Base-by-base conservation (phyloP, 2,797 vertebrate genomes). In the Champsocephalus gunnari region DNA sequence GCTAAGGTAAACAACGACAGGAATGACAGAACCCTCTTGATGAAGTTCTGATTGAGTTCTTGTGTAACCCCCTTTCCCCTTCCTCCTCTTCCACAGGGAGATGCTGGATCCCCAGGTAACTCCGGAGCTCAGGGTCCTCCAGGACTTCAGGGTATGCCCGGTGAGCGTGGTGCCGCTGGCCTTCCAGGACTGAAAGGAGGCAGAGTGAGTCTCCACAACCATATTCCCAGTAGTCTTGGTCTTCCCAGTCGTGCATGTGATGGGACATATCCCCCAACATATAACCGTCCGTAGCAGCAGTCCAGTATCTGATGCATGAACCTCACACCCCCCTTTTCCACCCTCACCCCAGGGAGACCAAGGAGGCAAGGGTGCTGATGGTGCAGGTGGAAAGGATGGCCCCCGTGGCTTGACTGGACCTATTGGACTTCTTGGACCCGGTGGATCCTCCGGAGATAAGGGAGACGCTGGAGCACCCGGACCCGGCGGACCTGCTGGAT, bases 111-210 rank as follows among this genome's bases (percentile, higher is more conserved):
- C 61, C 74, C 96, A 5, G 98, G 98, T 89, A 61, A 94, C 67
- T 94, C 97, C 0, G 98, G 98, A n/a, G 92, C 78, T 84, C 96
- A 97, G 81, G 98, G 98, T 3, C 85, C 97, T 80, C 96, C 98
- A 21, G 98, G 98, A 88, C 96, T 99, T 87, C 98, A 99, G 93
- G 98, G 98, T 72, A 99, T 99, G 98, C 98, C 98, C 43, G 98
- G 98, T 80, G 98, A 99, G 77, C 97, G 98, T 9, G 98, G 98
- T 85, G 88, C 98, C 73, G 95, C 93, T 81, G 98, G 98, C 66
- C 97, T 99, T 91, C 97, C 98, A 84, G 98, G 98, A 47, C 94
- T 97, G 73, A 99, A 97, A 90, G 98, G 98, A 85, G 96, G 98
- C 93, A 97, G 97, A 97, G 98, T 99, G 75, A 92, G 97, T 95